These are phyloP conservation scores for Miltochrista miniata DNA, from an alignment of 2,888 invertebrate genomes.

Conservation along the genomic window DNA sequence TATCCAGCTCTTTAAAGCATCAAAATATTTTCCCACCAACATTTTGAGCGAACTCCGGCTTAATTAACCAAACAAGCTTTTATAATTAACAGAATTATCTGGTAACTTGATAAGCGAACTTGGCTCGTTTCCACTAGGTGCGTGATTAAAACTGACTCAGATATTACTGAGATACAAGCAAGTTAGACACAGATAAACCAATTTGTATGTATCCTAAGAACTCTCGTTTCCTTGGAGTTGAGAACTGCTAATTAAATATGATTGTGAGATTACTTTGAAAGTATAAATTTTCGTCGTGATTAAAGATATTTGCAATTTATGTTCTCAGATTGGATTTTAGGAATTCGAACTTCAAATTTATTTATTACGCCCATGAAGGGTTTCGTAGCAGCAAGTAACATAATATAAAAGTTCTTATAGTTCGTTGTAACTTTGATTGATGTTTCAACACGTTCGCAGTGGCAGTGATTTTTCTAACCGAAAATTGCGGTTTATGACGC, in stretches of 20 bases:
- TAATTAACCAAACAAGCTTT: constrained; percentile 10
- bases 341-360: too few relatives aligned
- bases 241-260: constrained; percentile 13
- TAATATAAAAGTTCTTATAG: too few relatives aligned
- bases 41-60: background rate
- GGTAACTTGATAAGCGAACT: constrained; percentile 24
- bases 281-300: background rate
- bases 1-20: background rate
- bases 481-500: too few relatives aligned
- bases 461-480: too few relatives aligned
- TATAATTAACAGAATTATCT: constrained; percentile 22
- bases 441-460: too few relatives aligned
- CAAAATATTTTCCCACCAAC: background rate
- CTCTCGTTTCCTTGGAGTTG: too few relatives aligned
- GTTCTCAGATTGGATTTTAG: too few relatives aligned
- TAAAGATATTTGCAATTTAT: too few relatives aligned
- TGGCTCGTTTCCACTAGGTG: constrained; percentile 12
- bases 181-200: constrained; percentile 15
- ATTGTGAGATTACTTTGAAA: background rate
- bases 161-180: constrained; percentile 7
- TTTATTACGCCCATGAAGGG: too few relatives aligned
- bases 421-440: too few relatives aligned
- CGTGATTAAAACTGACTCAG: constrained; percentile 28
- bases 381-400: too few relatives aligned
- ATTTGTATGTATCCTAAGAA: constrained; percentile 22